A percentile compares a stretch with the other conserved stretches of the same genome.
phyloP scores from a whole-genome alignment of 2,113 vertebrate genomes.

The Arenaria interpres region DNA sequence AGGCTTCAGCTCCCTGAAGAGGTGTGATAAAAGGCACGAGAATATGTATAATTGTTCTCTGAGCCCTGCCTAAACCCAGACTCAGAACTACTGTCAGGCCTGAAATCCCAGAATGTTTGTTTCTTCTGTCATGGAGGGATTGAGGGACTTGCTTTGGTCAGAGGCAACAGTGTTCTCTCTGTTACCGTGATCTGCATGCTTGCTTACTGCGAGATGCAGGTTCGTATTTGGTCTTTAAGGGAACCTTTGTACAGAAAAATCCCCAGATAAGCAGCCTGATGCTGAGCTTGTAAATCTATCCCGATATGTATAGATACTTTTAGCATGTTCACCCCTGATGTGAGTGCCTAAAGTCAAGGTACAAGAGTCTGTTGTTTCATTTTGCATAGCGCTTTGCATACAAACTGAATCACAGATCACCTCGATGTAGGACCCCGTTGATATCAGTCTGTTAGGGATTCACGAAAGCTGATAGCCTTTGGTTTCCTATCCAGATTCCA shows the following conservation, averaged over 20 bases:
- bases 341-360: constrained; percentile 29
- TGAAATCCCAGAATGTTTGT: constrained; percentile 21
- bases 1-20: constrained; percentile 25
- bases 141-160: neutral
- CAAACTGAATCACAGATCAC: constrained; percentile 14
- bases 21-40: constrained; percentile 22
- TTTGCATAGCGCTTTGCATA: constrained; percentile 40
- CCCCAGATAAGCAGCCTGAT: neutral
- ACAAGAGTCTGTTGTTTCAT: constrained; percentile 17
- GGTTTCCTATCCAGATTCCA: constrained; percentile 22
- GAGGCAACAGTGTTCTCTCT: neutral
- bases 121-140: neutral
- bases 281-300: constrained; percentile 37
- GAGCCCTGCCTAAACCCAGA: neutral
- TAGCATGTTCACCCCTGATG: constrained; percentile 27
- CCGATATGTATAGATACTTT: constrained; percentile 11
- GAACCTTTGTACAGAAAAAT: constrained; percentile 3
- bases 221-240: constrained; percentile 19
- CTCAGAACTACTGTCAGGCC: constrained; percentile 3
- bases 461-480: neutral
- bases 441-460: neutral
- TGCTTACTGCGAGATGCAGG: constrained; percentile 11
- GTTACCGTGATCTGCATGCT: neutral
- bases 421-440: neutral
- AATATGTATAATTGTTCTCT: constrained; percentile 18